Conservation (phyloP, 2,888 invertebrate genomes). For the Eristalinus aeneus region DNA sequence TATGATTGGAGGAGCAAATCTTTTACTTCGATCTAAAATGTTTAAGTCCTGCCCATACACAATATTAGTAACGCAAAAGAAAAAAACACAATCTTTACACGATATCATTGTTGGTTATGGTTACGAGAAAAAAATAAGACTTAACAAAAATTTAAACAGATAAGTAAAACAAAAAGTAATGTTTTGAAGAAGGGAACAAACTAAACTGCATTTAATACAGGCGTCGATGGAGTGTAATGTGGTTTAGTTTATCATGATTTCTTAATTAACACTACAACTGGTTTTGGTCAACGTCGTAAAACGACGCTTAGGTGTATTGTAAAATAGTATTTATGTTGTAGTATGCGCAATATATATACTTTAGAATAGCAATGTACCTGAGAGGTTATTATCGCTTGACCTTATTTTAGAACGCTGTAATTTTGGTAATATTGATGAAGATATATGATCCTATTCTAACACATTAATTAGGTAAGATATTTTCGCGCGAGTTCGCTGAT, state of each 20-base stretch:
- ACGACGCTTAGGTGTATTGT: neutral
- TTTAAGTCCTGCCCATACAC: neutral
- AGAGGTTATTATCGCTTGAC: neutral
- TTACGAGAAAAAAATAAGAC: neutral
- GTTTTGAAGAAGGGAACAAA: neutral
- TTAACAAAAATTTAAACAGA: neutral
- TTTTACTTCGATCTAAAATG: constrained; percentile 3
- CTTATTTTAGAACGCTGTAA: neutral
- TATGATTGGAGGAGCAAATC: constrained; percentile 37
- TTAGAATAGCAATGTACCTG: neutral
- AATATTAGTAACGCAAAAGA: neutral
- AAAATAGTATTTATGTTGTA: neutral
- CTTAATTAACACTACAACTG: neutral
- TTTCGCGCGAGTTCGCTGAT: neutral
- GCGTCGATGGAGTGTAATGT: neutral
- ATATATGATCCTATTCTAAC: neutral
- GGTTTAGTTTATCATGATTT: neutral
- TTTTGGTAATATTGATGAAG: neutral
- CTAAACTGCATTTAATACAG: neutral
- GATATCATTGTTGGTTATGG: neutral
- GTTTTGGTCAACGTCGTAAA: neutral
- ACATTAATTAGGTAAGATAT: neutral
- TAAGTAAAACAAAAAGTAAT: neutral
- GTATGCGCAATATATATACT: neutral
- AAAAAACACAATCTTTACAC: neutral